phyloP scores from a whole-genome alignment of 2,888 invertebrate genomes.

The Drosophila melanosoma region DNA sequence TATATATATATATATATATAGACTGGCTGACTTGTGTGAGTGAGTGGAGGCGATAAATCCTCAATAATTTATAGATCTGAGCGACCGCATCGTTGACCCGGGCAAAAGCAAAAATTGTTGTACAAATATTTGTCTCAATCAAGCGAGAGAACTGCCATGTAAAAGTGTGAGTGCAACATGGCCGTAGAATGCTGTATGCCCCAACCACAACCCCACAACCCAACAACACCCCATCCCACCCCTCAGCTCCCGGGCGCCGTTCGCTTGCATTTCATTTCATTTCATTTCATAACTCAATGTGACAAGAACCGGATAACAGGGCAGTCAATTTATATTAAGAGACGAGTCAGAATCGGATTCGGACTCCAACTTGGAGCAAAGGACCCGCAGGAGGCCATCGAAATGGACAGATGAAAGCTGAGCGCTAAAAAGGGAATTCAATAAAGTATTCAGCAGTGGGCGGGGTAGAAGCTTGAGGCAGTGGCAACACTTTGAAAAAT shows the following conservation, averaged over 20 bases:
- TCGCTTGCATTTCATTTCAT: slow-evolving; percentile 4
- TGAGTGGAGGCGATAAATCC: slow-evolving; percentile 59
- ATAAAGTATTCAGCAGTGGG: slow-evolving; percentile 52
- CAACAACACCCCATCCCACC: too few species aligned
- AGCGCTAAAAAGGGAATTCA: slow-evolving; percentile 60
- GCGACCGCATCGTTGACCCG: slow-evolving; percentile 59
- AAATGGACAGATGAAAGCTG: slow-evolving; percentile 47
- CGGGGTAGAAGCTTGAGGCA: background rate
- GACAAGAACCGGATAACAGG: slow-evolving; percentile 52
- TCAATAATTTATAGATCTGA: slow-evolving; percentile 64
- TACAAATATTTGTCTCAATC: slow-evolving; percentile 78
- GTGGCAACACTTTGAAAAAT: background rate
- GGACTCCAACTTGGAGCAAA: slow-evolving; percentile 21
- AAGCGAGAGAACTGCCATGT: slow-evolving; percentile 21
- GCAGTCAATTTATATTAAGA: slow-evolving; percentile 69
- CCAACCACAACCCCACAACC: background rate
- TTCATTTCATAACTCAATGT: slow-evolving; percentile 68
- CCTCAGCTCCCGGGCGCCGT: background rate
- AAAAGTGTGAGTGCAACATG: slow-evolving; percentile 13
- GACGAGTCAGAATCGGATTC: background rate
- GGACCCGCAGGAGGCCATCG: slow-evolving; percentile 39
- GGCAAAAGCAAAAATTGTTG: slow-evolving; percentile 57
- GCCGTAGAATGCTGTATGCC: background rate
- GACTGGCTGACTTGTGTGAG: slow-evolving; percentile 35
- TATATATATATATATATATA: background rate